Percentiles rank a stretch among this genome's conserved stretches.
phyloP scores from a whole-genome alignment of 2,113 vertebrate genomes.

The Heterotilapia buettikoferi region DNA sequence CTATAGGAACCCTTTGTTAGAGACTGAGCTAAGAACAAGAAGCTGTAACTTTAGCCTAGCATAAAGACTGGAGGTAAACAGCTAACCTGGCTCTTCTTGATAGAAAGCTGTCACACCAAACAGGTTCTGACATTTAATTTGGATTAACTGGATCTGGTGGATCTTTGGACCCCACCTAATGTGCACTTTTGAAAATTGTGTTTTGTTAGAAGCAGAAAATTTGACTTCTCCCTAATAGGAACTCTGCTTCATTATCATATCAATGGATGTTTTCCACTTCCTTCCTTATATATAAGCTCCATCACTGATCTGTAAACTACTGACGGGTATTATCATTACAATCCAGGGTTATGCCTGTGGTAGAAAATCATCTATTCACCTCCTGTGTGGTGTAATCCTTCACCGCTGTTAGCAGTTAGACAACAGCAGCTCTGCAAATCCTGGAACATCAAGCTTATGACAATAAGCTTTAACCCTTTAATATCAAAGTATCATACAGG shows the following conservation, averaged over 20 bases:
- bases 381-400: neutral
- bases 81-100: neutral
- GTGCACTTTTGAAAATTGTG: neutral
- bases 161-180: neutral
- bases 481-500: neutral
- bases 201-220: neutral
- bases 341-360: neutral
- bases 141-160: neutral
- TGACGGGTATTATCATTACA: neutral
- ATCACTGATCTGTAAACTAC: neutral
- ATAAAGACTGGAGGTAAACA: neutral
- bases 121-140: neutral
- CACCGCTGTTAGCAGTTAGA: neutral
- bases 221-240: neutral
- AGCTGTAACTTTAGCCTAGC: neutral
- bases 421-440: neutral
- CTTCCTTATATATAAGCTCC: neutral
- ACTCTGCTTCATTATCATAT: neutral
- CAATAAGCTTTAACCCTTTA: neutral
- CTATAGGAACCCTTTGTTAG: neutral
- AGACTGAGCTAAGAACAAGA: neutral
- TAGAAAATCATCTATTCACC: neutral
- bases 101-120: neutral
- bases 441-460: neutral
- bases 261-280: neutral